These are phyloP conservation scores for Luperina testacea DNA, from an alignment of 2,888 invertebrate genomes.

Conservation along the genomic window DNA sequence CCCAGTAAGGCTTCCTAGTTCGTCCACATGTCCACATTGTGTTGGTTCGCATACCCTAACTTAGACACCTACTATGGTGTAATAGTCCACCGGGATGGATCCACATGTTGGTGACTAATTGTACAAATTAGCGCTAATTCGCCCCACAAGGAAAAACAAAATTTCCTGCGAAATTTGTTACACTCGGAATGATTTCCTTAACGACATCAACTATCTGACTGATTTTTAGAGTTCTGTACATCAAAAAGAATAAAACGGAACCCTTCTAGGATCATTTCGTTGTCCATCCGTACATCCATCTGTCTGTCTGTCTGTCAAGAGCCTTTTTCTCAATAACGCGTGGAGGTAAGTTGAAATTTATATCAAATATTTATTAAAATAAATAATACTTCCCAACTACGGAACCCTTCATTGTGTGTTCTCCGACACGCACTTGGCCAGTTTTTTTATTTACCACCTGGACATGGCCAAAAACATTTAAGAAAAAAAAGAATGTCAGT, in stretches of 20 bases:
- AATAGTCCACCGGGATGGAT: slow-evolving; percentile 25
- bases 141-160: neutral
- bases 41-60: slow-evolving; percentile 29
- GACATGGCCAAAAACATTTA: neutral
- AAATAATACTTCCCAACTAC: neutral
- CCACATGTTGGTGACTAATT: neutral
- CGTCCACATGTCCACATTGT: slow-evolving; percentile 5
- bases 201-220: neutral
- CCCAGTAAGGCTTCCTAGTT: slow-evolving; percentile 19
- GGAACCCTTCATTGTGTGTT: neutral
- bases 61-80: neutral
- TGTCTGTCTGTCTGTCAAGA: too few relatives aligned
- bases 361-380: too few relatives aligned
- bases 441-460: neutral
- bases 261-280: too few relatives aligned
- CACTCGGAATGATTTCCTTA: neutral
- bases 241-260: too few relatives aligned
- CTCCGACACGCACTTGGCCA: neutral
- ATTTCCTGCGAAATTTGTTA: neutral
- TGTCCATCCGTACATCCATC: too few relatives aligned
- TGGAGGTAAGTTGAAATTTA: too few relatives aligned
- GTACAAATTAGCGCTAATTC: neutral
- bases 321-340: too few relatives aligned
- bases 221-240: neutral
- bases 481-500: neutral